Conservation (phyloP, 2,797 vertebrate genomes). For the Macroramphosus scolopax region DNA sequence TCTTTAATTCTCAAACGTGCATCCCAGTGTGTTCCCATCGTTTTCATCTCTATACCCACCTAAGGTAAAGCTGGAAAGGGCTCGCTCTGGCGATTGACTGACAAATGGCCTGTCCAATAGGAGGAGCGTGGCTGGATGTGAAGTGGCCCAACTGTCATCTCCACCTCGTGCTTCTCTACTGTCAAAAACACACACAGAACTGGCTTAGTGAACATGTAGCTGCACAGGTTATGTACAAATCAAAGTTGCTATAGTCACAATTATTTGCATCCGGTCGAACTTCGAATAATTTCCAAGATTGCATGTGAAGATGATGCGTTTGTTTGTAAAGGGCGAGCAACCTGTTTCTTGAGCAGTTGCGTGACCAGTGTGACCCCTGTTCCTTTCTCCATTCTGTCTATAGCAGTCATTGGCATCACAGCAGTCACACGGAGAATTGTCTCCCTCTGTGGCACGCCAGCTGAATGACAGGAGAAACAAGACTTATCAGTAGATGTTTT, state of each 20-base stretch:
- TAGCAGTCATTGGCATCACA: conserved; percentile 46
- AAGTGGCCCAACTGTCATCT: conserved; percentile 44
- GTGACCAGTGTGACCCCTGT: not conserved
- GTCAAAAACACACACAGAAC: conserved; percentile 5
- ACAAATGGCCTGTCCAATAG: conserved; percentile 33
- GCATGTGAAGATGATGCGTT: not conserved
- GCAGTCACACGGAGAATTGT: conserved; percentile 48
- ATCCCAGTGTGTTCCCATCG: too few relatives aligned
- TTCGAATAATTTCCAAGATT: not conserved
- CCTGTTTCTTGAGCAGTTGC: conserved; percentile 23
- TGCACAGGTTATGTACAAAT: too few relatives aligned
- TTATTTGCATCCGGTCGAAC: too few relatives aligned
- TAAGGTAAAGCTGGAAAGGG: not conserved
- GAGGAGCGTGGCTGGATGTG: conserved; percentile 18
- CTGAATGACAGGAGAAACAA: conserved; percentile 43
- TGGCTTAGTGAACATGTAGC: too few relatives aligned
- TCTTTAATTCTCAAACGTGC: too few relatives aligned
- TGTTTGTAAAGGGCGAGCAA: not conserved
- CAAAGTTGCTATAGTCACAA: not conserved
- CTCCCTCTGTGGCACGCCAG: conserved; percentile 56
- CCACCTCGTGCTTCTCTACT: conserved; percentile 17
- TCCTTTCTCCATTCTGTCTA: conserved; percentile 1
- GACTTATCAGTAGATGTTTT: too few relatives aligned
- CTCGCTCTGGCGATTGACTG: not conserved
- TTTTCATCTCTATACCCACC: conserved; percentile 6